Evolutionary conservation across 2,113 vertebrate species (phyloP), one percentile per base, ranked within the genome.

Genomic region (Perca fluviatilis): DNA sequence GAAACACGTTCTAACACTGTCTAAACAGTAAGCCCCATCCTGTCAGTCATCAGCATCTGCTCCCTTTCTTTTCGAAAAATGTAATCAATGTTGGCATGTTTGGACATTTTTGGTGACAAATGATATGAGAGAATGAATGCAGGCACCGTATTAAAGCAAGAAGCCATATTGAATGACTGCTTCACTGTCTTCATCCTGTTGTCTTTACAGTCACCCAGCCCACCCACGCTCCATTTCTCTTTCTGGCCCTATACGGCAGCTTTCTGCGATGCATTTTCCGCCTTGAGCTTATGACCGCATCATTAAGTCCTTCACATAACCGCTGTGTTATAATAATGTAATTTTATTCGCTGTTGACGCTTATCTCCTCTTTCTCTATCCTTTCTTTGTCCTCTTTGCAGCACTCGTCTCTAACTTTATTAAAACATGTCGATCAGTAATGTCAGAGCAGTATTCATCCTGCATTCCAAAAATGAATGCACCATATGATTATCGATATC

Each of bases 41-140:
- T 46, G 23, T 58, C 51, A 71, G 23, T 33, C 77, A 36, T 18
- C 69, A 50, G 78, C 30, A 47, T 10, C 47, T 56, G 68, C 50
- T 53, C 11, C 40, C 15, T 47, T 21, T 54, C 67, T 23, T 5
- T 49, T 40, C 2, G 2, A 14, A 2, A 6, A 18, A 33, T 36
- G 1, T 1, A n/a, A 56, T 57, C 23, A 10, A 6, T 13, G 10
- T 19, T 23, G 77, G 33, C 77, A 61, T n/a, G 21, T 53, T 61
- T 13, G 10, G 15, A 27, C 43, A 13, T 21, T 60, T 47, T 36
- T 19, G 6, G 1, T 6, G 0, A 16, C n/a, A 65, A 16, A 15
- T 13, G 6, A 71, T 0, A 18, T 2, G 6, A 8, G n/a, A 23
- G 49, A 43, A 21, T 40, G 1, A 14, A 64, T 25, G 14, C 21